Percentiles rank a stretch among this genome's conserved stretches.
These are phyloP conservation scores for Bilobella aurantiaca DNA, from an alignment of 1,140 invertebrate genomes.

Conservation along the genomic window DNA sequence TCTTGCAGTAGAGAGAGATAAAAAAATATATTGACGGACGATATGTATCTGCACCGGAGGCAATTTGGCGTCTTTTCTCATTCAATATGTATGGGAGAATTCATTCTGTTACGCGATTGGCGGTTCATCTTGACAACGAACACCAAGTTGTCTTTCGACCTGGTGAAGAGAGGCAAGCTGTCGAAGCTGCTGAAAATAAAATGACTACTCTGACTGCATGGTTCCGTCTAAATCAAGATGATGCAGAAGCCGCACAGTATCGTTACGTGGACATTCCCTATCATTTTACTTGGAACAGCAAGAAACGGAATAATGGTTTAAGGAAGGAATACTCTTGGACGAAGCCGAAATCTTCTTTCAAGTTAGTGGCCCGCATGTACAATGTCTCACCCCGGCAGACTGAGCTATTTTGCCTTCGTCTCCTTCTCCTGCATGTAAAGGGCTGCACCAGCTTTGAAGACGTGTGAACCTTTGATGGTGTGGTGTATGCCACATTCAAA, in stretches of 20 bases:
- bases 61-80: conserved; percentile 35
- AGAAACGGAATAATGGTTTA: no score
- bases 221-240: conserved; percentile 22
- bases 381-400: no score
- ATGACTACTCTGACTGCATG: conserved; percentile 31
- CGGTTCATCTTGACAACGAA: conserved; percentile 43
- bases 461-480: no score
- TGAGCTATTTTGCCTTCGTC: no score
- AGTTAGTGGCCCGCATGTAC: no score
- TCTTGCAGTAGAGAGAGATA: conserved; percentile 37
- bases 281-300: no score
- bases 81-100: conserved; percentile 30
- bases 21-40: conserved; percentile 28
- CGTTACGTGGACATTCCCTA: conserved; percentile 4
- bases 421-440: no score
- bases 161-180: conserved; percentile 23
- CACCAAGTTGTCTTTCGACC: conserved; percentile 37
- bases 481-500: no score
- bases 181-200: conserved; percentile 2
- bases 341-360: no score
- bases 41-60: conserved; percentile 37
- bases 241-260: conserved; percentile 20
- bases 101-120: conserved; percentile 32
- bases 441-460: no score
- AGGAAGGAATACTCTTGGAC: no score